Evolutionary conservation across 2,888 invertebrate species (phyloP).

Genomic region (Pseudoips prasinana): DNA sequence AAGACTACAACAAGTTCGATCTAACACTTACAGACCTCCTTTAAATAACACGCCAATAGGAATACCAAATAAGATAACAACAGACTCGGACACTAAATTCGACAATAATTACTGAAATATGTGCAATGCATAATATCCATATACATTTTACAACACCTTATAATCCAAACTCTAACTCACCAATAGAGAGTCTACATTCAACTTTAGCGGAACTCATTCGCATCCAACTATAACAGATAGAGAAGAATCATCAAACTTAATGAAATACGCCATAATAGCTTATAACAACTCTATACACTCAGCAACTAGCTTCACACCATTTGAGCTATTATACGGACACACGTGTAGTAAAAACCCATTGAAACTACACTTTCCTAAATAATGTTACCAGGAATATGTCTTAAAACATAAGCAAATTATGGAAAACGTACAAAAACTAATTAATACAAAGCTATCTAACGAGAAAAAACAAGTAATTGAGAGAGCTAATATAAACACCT

Average conservation of each 20-base stretch:
- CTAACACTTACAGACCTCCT: slow-evolving; percentile 16
- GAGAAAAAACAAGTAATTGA: slow-evolving; percentile 18
- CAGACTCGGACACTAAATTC: slow-evolving; percentile 31
- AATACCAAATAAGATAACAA: slow-evolving; percentile 28
- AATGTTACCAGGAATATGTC: slow-evolving; percentile 3
- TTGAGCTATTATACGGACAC: slow-evolving; percentile 3
- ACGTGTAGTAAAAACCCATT: slow-evolving; percentile 2
- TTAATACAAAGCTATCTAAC: slow-evolving; percentile 7
- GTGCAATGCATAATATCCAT: not conserved
- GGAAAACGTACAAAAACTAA: slow-evolving; percentile 21
- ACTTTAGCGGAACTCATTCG: not conserved
- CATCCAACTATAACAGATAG: not conserved
- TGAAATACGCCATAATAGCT: slow-evolving; percentile 4
- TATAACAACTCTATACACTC: slow-evolving; percentile 5
- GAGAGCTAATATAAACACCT: slow-evolving; percentile 15
- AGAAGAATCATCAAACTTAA: slow-evolving; percentile 1
- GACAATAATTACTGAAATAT: slow-evolving; percentile 24
- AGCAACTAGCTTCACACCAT: slow-evolving; percentile 1
- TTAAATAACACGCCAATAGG: too few relatives aligned
- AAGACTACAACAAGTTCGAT: too few relatives aligned
- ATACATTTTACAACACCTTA: not conserved
- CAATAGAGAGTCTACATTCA: not conserved
- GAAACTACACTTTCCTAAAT: slow-evolving; percentile 3
- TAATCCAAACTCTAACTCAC: not conserved
- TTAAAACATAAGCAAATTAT: slow-evolving; percentile 5